These are phyloP conservation scores for Chaitophorus viminalis DNA, from an alignment of 2,888 invertebrate genomes.

Conservation along the genomic window DNA sequence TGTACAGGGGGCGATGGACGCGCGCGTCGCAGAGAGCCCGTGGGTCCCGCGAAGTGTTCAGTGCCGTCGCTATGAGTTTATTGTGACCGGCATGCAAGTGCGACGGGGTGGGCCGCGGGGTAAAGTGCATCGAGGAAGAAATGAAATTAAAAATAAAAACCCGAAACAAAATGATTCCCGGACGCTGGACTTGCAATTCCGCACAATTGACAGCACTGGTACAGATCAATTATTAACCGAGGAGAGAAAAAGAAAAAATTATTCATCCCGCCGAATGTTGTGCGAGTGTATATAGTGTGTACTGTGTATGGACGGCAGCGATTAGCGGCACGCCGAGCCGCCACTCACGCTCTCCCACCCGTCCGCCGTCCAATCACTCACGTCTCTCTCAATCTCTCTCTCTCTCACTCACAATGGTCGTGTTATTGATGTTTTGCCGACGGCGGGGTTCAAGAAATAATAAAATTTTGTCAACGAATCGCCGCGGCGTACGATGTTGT, in stretches of 20 bases:
- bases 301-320: too few relatives aligned
- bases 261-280: slow-evolving; percentile 28
- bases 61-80: too few relatives aligned
- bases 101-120: background rate
- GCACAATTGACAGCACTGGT: slow-evolving; percentile 60
- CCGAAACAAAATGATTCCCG: slow-evolving; percentile 18
- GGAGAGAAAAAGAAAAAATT: slow-evolving; percentile 10
- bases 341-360: background rate
- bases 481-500: background rate
- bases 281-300: background rate
- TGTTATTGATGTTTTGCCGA: slow-evolving; percentile 50
- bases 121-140: slow-evolving; percentile 12
- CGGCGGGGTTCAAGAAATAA: slow-evolving; percentile 15
- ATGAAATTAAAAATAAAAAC: background rate
- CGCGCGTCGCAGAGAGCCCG: background rate
- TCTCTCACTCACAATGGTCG: background rate
- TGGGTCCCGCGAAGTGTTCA: background rate
- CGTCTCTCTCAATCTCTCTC: too few relatives aligned
- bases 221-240: slow-evolving; percentile 57
- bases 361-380: background rate
- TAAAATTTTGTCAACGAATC: slow-evolving; percentile 13
- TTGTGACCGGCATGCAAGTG: background rate
- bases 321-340: background rate
- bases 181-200: slow-evolving; percentile 56
- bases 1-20: background rate